A percentile compares a stretch with the other conserved stretches of the same genome.
phyloP scores from a whole-genome alignment of 2,113 vertebrate genomes.

The Corythornis cristatus region DNA sequence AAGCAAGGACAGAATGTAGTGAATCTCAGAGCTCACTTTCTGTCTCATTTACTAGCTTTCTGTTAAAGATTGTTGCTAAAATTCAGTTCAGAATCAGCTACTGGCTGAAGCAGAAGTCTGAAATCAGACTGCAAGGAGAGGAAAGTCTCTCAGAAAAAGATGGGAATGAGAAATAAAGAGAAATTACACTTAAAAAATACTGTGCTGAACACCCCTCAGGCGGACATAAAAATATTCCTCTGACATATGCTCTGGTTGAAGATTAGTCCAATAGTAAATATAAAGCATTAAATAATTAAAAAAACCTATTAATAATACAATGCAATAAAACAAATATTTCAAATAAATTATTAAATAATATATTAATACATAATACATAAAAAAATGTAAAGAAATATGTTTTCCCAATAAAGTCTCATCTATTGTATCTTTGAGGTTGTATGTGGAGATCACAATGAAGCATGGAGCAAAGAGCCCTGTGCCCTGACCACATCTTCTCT shows the following conservation, averaged over 20 bases:
- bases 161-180: background rate
- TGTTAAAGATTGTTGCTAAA: background rate
- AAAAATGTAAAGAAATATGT: background rate
- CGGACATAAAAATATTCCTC: background rate
- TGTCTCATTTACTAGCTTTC: background rate
- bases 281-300: too few relatives aligned
- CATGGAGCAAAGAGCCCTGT: background rate
- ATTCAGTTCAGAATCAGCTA: background rate
- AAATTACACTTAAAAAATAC: background rate
- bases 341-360: too few relatives aligned
- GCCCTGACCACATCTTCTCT: background rate
- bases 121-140: background rate
- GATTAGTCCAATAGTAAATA: too few relatives aligned
- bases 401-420: background rate
- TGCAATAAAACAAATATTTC: too few relatives aligned
- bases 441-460: fast-evolving
- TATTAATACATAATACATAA: too few relatives aligned
- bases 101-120: background rate
- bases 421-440: background rate
- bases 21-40: background rate
- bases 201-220: background rate
- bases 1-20: background rate
- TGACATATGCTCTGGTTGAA: background rate
- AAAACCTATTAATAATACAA: too few relatives aligned
- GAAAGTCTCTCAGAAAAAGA: background rate